Evolutionary conservation across 2,113 vertebrate genomes (phyloP).

Genomic region (Eubucco bourcierii): DNA sequence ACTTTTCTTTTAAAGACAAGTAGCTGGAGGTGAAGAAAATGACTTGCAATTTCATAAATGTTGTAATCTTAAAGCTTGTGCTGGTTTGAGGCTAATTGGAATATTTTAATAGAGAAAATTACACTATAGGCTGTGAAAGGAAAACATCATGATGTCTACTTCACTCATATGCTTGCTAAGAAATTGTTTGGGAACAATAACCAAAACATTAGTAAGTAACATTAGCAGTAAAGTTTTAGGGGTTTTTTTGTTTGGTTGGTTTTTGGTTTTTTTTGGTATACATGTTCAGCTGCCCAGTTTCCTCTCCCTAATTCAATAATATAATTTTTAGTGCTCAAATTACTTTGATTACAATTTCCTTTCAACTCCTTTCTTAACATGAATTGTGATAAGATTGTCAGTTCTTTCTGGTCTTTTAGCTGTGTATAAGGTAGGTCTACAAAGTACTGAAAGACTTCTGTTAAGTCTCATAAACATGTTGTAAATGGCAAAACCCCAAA

Average conservation of each 20-base stretch:
- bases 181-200: too few species aligned
- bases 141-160: too few species aligned
- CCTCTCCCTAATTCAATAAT: neutral
- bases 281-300: neutral
- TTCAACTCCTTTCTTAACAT: neutral
- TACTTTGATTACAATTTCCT: neutral
- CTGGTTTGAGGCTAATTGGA: too few species aligned
- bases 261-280: too few species aligned
- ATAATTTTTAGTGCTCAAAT: neutral
- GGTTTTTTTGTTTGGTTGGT: too few species aligned
- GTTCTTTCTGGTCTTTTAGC: neutral
- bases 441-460: neutral
- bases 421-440: neutral
- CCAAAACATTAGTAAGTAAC: too few species aligned
- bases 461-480: neutral
- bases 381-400: neutral
- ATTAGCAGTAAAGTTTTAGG: too few species aligned
- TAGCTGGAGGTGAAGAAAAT: neutral
- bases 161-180: too few species aligned
- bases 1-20: neutral
- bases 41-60: neutral
- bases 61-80: neutral
- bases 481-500: neutral
- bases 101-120: too few species aligned
- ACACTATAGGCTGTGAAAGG: too few species aligned